Evolutionary conservation across 2,113 vertebrate species (phyloP), one percentile per base, ranked within the genome.

Genomic region (Rhea americana): DNA sequence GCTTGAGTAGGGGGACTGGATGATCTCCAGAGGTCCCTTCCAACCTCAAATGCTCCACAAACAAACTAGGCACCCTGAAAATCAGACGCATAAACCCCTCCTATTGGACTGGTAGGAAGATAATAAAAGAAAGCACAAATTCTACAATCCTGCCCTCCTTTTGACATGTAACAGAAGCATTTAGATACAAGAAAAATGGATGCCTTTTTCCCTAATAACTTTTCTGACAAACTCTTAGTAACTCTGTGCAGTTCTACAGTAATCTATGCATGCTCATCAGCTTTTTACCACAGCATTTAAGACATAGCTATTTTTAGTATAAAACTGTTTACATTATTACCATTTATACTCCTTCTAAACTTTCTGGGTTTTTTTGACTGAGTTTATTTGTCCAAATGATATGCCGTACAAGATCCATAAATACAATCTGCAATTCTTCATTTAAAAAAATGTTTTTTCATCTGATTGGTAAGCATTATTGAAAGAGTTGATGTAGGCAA

Each of bases 261-360:
- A 16, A 19, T 30, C 32, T 87, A 28, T 85, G 32, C 20, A 53
- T 32, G 18, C 65, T 66, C 24, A 61, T 43, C 8, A 50, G 7
- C 1, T 66, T 82, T 59, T 75, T 11, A 16, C 30, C 62, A 24
- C 55, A 13, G 4, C 2, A 1, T 51, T 79, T 89, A 92, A 76
- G 17, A 53, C 9, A 0, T 0, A 0, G 2, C 3, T 11, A 59
- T 20, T 53, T 76, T 65, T 35, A 63, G 35, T 61, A 45, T 5
- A 67, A 35, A 67, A 74, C 0, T 25, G 14, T 39, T 88, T 48
- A 50, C 48, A 5, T 13, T 7, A 1, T 37, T 79, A 76, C 5
- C 1, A 55, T 87, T 73, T 91, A 61, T 43, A 43, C 45, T 56
- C 22, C 22, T 94, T 90, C 30, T 59, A 61, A 75, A 68, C 2